These are phyloP conservation scores for Mesembrinibis cayennensis DNA, from an alignment of 2,113 vertebrate genomes.

Conservation along the genomic window DNA sequence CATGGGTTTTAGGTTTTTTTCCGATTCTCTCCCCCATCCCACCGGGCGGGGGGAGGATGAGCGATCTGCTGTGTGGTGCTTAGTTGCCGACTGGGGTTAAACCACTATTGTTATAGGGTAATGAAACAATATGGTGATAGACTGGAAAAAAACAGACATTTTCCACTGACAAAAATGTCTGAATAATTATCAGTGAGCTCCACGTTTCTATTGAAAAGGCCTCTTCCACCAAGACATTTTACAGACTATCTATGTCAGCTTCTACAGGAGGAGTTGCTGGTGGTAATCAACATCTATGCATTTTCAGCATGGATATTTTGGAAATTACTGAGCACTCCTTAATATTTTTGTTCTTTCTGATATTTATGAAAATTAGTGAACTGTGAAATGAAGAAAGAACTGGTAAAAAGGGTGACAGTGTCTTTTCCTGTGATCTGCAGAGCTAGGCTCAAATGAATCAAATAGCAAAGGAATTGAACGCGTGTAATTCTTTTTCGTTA, in stretches of 20 bases:
- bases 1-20: no score
- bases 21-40: no score
- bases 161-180: neutral
- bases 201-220: neutral
- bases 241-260: neutral
- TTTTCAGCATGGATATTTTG: slow-evolving; percentile 2
- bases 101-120: neutral
- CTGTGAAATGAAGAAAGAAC: neutral
- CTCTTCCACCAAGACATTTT: neutral
- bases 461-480: neutral
- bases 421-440: neutral
- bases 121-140: neutral
- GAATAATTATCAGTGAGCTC: neutral
- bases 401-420: neutral
- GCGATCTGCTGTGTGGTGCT: no score
- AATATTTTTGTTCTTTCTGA: neutral
- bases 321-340: neutral
- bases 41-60: no score
- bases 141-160: neutral
- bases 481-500: neutral
- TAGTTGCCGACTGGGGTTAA: no score
- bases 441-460: neutral
- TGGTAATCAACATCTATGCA: neutral
- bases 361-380: slow-evolving; percentile 29
- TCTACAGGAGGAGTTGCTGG: neutral